These are phyloP conservation scores for Mellilla xanthometata DNA, from an alignment of 2,888 invertebrate species.

Conservation along the genomic window DNA sequence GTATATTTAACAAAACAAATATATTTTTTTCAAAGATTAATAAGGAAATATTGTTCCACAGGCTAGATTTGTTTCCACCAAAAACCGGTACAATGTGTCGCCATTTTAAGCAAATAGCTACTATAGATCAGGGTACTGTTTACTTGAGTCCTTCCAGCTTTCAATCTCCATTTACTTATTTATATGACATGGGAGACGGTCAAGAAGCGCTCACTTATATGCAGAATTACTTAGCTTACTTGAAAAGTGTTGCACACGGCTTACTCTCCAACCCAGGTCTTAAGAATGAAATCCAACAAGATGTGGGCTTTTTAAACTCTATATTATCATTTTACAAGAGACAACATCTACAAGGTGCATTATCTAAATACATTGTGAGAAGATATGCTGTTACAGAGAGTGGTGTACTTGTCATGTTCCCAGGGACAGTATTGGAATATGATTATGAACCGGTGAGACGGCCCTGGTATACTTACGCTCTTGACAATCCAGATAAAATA, in stretches of 20 bases:
- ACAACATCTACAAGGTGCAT: conserved; percentile 86
- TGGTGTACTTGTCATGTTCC: conserved; percentile 93
- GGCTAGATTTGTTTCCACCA: conserved; percentile 84
- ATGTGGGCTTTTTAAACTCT: conserved; percentile 90
- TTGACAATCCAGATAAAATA: conserved; percentile 89
- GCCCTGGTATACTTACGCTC: conserved; percentile 91
- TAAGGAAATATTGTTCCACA: conserved; percentile 85
- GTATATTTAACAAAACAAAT: conserved; percentile 59
- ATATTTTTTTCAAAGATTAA: conserved; percentile 62
- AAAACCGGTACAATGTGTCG: conserved; percentile 84
- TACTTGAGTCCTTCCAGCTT: conserved; percentile 93
- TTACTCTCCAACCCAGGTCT: conserved; percentile 93
- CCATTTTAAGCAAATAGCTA: conserved; percentile 90
- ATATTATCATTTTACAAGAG: conserved; percentile 89
- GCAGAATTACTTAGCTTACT: conserved; percentile 93
- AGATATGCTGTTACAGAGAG: conserved; percentile 90
- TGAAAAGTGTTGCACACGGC: conserved; percentile 91
- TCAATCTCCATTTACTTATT: conserved; percentile 87
- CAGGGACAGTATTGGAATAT: conserved; percentile 90
- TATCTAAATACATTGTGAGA: conserved; percentile 90
- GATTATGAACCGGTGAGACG: conserved; percentile 91
- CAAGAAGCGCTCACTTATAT: conserved; percentile 83
- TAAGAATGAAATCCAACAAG: conserved; percentile 88
- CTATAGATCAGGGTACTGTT: conserved; percentile 91
- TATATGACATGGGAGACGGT: conserved; percentile 83